These are phyloP conservation scores for Omphaloscelis lunosa DNA, from an alignment of 2,888 invertebrate species.

Conservation along the genomic window DNA sequence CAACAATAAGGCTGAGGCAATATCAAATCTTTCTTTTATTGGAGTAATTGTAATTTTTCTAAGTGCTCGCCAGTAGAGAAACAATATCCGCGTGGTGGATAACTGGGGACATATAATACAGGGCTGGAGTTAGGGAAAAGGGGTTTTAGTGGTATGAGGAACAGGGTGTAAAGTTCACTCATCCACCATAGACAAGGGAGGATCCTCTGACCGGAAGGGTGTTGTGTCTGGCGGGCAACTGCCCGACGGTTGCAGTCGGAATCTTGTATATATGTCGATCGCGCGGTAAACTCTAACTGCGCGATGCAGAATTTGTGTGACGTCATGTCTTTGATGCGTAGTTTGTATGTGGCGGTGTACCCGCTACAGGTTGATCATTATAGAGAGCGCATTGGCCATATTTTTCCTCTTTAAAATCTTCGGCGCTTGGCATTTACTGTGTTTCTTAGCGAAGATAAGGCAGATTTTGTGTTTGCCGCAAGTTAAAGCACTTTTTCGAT, in stretches of 20 bases:
- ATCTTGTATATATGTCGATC: too few relatives aligned
- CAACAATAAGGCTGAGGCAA: slow-evolving; percentile 58
- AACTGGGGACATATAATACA: slow-evolving; percentile 47
- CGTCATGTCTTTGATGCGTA: too few relatives aligned
- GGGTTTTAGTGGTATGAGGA: too few relatives aligned
- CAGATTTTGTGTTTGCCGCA: background rate
- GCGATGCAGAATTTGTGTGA: too few relatives aligned
- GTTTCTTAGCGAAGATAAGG: background rate
- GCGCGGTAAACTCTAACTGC: too few relatives aligned
- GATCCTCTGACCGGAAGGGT: too few relatives aligned
- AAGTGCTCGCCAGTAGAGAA: slow-evolving; percentile 68
- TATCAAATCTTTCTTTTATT: slow-evolving; percentile 66
- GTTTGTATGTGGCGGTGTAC: too few relatives aligned
- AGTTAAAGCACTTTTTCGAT: background rate
- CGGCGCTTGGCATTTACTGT: background rate
- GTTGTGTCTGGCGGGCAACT: too few relatives aligned
- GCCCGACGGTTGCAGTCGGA: too few relatives aligned
- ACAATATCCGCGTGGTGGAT: slow-evolving; percentile 66
- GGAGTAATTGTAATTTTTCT: slow-evolving; percentile 72
- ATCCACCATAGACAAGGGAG: too few relatives aligned
- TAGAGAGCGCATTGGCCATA: background rate
- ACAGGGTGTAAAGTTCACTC: too few relatives aligned
- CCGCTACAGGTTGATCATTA: too few relatives aligned
- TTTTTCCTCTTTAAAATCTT: slow-evolving; percentile 17
- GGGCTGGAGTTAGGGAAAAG: slow-evolving; percentile 33